These are phyloP conservation scores for Telmatherina bonti DNA, from an alignment of 2,797 vertebrate species.

Conservation along the genomic window DNA sequence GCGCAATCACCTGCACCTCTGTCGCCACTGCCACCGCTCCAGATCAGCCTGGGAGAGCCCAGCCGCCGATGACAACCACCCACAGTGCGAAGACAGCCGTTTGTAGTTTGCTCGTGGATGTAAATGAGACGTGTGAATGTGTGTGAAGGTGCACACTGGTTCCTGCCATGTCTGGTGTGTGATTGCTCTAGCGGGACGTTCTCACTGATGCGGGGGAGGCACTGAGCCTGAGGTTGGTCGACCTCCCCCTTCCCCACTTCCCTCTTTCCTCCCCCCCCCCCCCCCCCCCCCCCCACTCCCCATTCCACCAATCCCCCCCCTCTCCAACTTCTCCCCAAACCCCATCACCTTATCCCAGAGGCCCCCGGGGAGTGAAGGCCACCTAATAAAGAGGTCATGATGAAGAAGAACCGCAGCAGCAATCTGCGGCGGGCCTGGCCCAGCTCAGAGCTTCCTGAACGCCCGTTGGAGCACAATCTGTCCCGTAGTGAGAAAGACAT, in stretches of 20 bases:
- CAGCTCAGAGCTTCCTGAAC: slow-evolving; percentile 94
- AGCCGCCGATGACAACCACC: slow-evolving; percentile 73
- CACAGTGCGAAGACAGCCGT: slow-evolving; percentile 61
- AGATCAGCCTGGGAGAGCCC: slow-evolving; percentile 78
- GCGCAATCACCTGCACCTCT: slow-evolving; percentile 85
- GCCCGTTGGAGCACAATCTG: slow-evolving; percentile 84
- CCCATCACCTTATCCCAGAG: slow-evolving; percentile 50
- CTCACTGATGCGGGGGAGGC: slow-evolving; percentile 86
- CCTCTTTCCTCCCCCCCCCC: background rate
- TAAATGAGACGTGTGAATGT: slow-evolving; percentile 79
- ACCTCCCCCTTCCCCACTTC: slow-evolving; percentile 70
- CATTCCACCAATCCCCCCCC: slow-evolving; percentile 21
- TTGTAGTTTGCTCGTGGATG: slow-evolving; percentile 72
- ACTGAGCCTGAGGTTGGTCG: slow-evolving; percentile 87
- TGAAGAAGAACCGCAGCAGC: slow-evolving; percentile 99
- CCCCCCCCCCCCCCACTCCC: slow-evolving; percentile 16
- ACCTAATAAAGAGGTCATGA: slow-evolving; percentile 77
- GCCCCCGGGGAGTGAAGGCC: slow-evolving; percentile 67
- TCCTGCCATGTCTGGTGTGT: slow-evolving; percentile 84
- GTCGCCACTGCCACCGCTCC: slow-evolving; percentile 70
- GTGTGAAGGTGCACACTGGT: slow-evolving; percentile 81
- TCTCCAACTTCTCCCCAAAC: too few species aligned
- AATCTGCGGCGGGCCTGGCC: slow-evolving; percentile 97
- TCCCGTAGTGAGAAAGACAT: slow-evolving; percentile 99
- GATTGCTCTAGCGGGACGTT: slow-evolving; percentile 84